Evolutionary conservation across 2,797 vertebrate genomes (phyloP), one percentile per base, ranked within the genome.

Genomic region (Tokudaia tokunoshimensis): DNA sequence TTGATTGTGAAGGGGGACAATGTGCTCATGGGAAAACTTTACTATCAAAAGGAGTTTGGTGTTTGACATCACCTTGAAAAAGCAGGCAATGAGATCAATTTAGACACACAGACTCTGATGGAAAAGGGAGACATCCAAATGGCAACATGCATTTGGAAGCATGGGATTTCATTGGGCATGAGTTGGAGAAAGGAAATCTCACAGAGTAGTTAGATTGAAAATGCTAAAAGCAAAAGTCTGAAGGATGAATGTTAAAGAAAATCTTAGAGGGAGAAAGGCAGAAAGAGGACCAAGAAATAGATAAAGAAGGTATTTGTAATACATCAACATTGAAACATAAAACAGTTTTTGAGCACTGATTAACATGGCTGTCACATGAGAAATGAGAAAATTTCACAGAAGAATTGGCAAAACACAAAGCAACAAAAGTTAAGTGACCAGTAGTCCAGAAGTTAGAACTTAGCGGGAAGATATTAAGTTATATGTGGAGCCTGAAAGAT

Each of bases 241-340:
- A 86, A 6, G 17, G n/a, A 67, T 89, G 26, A 57, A 92, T 83
- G 88, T 83, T 83, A 88, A 92, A 72, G 37, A 83, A 96, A 79
- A 79, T 59, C 19, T 41, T 87, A 83, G 55, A 87, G 44, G 52
- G 29, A 34, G 11, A 57, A 10, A 17, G n/a, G 5, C 19, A 93
- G 47, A 82, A 87, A 93, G 41, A 88, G 15, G 22, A 52, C n/a
- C 22, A 41, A 15, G 61, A 84, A 72, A 87, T 22, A 87, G 52
- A 57, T 31, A 61, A 80, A 29, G 24, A 9, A 74, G 29, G 1
- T 37, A 84, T 84, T 84, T 91, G 82, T 88, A 93, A 87, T 78
- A 41, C 19, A 67, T 87, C 85, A 75, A 81, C 37, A 63, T 17
- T 72, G 50, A 82, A 92, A 82, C 37, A 65, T 70, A 37, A 93